These are phyloP conservation scores for Phenganax marumi DNA, from an alignment of 92 coral and sea anemone genomes.

Conservation along the genomic window DNA sequence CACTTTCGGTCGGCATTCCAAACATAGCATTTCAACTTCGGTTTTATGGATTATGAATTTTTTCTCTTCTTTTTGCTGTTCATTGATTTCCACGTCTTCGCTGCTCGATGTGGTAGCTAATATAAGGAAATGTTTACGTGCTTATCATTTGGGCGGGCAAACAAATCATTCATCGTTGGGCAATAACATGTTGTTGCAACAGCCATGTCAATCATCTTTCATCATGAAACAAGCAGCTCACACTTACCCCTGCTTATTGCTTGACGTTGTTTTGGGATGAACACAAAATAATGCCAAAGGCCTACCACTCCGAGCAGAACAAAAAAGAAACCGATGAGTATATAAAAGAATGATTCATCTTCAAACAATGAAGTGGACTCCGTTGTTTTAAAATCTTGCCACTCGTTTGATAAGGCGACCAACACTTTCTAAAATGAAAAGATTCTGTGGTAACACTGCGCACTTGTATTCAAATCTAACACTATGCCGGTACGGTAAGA, in stretches of 20 bases:
- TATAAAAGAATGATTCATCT: conserved; percentile 80
- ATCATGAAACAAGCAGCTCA: not conserved
- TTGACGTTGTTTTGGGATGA: conserved; percentile 59
- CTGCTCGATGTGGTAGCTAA: conserved; percentile 43
- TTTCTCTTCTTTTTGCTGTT: conserved; percentile 6
- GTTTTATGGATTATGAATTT: conserved; percentile 60
- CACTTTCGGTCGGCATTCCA: conserved; percentile 60
- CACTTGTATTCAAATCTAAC: too few relatives aligned
- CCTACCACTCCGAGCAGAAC: conserved; percentile 68
- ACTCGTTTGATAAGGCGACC: conserved; percentile 46
- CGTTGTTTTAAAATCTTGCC: conserved; percentile 18
- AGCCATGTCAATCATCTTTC: not conserved
- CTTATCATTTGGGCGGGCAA: too few relatives aligned
- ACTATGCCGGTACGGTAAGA: too few relatives aligned
- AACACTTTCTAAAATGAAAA: conserved; percentile 51
- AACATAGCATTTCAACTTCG: conserved; percentile 71
- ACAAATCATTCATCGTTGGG: too few relatives aligned
- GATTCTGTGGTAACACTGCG: not conserved
- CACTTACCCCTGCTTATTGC: not conserved
- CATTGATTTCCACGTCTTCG: not conserved
- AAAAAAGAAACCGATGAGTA: conserved; percentile 81
- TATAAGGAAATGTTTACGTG: not conserved
- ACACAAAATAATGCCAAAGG: conserved; percentile 85
- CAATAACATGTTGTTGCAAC: too few relatives aligned
- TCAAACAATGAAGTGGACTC: conserved; percentile 70